Evolutionary conservation across 2,113 vertebrate genomes (phyloP).

Genomic region (Rynchops niger): DNA sequence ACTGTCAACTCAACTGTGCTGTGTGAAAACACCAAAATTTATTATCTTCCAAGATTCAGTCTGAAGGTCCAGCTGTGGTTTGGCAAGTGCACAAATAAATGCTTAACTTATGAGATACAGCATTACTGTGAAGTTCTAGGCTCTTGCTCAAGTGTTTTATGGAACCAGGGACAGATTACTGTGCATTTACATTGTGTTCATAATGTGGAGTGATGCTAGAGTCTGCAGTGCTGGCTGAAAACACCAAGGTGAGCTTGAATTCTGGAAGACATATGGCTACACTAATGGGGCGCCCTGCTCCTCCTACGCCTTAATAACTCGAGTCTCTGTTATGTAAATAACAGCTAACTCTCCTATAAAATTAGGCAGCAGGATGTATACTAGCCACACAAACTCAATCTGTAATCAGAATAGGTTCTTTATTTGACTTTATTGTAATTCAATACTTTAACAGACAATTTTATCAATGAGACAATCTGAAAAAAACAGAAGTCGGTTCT

Average conservation of each 20-base stretch:
- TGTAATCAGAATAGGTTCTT: not conserved
- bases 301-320: not conserved
- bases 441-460: not conserved
- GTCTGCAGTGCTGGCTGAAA: not conserved
- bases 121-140: not conserved
- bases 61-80: not conserved
- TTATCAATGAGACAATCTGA: not conserved
- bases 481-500: not conserved
- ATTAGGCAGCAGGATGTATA: not conserved
- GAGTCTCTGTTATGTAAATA: not conserved
- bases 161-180: not conserved
- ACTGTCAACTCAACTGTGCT: not conserved
- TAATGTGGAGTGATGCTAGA: not conserved
- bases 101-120: not conserved
- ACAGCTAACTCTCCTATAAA: not conserved
- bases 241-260: not conserved
- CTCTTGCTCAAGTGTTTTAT: not conserved
- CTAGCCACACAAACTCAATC: not conserved
- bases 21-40: not conserved
- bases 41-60: not conserved
- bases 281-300: not conserved
- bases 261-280: not conserved
- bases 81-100: not conserved
- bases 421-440: not conserved
- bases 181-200: not conserved